Evolutionary conservation across 2,113 vertebrate species (phyloP), one percentile per base, ranked within the genome.

Genomic region (Laticauda colubrina): DNA sequence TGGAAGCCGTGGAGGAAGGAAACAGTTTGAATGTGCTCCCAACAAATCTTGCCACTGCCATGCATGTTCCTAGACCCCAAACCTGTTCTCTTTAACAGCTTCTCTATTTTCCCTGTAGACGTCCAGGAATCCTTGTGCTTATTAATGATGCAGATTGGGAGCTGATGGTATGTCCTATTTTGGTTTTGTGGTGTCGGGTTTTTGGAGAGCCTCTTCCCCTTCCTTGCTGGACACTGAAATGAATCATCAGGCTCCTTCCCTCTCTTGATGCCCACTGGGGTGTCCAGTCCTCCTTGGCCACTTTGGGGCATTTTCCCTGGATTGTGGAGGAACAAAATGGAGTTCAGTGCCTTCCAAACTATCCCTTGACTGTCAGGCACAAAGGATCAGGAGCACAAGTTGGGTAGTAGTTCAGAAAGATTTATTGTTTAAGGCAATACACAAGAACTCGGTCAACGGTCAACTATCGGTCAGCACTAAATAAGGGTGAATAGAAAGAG

Each of bases 121-220:
- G 99, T 94, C 99, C 99, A 4, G 99, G 99, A 91, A 99, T 99
- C 94, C 97, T 99, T 96, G 99, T 99, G 96, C 98, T 99, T 94
- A 98, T 99, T 97, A 99, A 99, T 15, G 98, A 99, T 43, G 98
- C 99, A 93, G 99, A 99, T 98, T 99, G 99, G 99, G 99, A 99
- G 61, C 97, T 99, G 95, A 99, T 99, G 99, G 99, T 99, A 97
- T 98, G 98, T 97, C 97, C 89, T 81, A 85, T 91, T 95, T 95
- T 92, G 91, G 15, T 75, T 55, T 56, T 39, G 34, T 18, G 64
- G n/a, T 39, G 18, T 39, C 15, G 8, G 34, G 0, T 69, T n/a
- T 69, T 6, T 29, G 64, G 64, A 6, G 5, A 3, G n/a, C n/a
- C n/a, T 15, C n/a, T 75, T 34, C 5, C 26, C 11, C 14, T 64